Conservation (phyloP, 1,140 invertebrate species). For the Microplitis mediator region DNA sequence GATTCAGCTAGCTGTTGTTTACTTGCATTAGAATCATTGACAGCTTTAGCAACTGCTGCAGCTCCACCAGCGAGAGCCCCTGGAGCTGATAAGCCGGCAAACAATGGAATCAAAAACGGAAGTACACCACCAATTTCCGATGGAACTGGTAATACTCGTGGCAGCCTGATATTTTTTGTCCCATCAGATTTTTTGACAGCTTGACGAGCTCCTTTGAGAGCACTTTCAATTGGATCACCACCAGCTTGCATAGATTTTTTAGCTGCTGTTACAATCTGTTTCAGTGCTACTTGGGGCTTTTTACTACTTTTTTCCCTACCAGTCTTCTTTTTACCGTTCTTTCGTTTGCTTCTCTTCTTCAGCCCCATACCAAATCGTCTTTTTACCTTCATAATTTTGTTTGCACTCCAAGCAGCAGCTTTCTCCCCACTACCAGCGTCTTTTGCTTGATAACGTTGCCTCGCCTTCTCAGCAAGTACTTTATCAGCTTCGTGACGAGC, state of each 20-base stretch:
- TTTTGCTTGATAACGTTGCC: background rate
- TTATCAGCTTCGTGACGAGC: background rate
- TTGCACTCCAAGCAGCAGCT: background rate
- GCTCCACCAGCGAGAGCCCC: background rate
- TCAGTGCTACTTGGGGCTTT: too few relatives aligned
- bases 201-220: background rate
- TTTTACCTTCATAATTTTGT: background rate
- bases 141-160: slow-evolving; percentile 19
- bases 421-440: background rate
- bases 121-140: slow-evolving; percentile 28
- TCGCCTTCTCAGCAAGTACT: background rate
- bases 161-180: background rate
- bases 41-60: too few relatives aligned
- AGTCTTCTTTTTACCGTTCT: too few relatives aligned
- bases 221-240: background rate
- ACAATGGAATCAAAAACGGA: background rate
- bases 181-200: slow-evolving; percentile 9
- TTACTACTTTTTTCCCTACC: too few relatives aligned
- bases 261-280: too few relatives aligned
- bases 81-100: too few relatives aligned
- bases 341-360: too few relatives aligned
- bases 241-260: background rate
- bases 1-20: too few relatives aligned
- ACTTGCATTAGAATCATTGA: too few relatives aligned
- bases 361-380: background rate